Evolutionary conservation across 2,888 invertebrate species (phyloP), one percentile per base, ranked within the genome.

Genomic region (Scelioninae gen. 2): DNA sequence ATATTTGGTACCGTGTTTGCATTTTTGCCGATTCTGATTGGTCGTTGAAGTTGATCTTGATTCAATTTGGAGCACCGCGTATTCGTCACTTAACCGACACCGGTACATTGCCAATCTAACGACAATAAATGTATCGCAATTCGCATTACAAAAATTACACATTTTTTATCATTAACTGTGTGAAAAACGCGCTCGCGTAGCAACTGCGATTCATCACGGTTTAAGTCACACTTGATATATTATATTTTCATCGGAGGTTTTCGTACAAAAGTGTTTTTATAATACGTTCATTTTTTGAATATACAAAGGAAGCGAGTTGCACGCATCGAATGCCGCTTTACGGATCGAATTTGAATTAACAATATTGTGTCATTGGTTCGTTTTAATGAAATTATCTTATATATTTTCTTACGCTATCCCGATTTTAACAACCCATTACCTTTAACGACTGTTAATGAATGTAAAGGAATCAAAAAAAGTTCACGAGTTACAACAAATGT

Each of bases 241-340:
- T 68, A 53, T 39, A 61, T 69, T 69, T 69, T 61, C 53, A 68
- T 48, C 22, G 35, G 22, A 69, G 53, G 60, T 68, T 60, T 68
- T 31, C 35, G 19, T 37, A 7, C 43, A 11, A 57, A 33, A 55
- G 58, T 58, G 35, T 19, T 45, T 45, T 58, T 45, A 55, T 43
- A 25, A 15, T 53, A 53, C 19, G 31, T 57, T 57, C 43, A 58
- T 58, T 45, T 58, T 45, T 45, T 58, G 45, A 55, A 55, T 55
- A 45, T 58, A 58, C 45, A 31, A 19, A 11, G 10, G 18, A 31
- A 25, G 28, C 28, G 7, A 11, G 4, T 9, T 13, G n/a, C 6
- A 19, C 35, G n/a, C 22, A 58, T 58, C 35, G 22, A 58, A 45
- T 55, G 41, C 53, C 22, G 16, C 13, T 3, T 5, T 15, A 19